Base-by-base conservation (phyloP, 2,113 vertebrate genomes). In the Ameiurus melas region DNA sequence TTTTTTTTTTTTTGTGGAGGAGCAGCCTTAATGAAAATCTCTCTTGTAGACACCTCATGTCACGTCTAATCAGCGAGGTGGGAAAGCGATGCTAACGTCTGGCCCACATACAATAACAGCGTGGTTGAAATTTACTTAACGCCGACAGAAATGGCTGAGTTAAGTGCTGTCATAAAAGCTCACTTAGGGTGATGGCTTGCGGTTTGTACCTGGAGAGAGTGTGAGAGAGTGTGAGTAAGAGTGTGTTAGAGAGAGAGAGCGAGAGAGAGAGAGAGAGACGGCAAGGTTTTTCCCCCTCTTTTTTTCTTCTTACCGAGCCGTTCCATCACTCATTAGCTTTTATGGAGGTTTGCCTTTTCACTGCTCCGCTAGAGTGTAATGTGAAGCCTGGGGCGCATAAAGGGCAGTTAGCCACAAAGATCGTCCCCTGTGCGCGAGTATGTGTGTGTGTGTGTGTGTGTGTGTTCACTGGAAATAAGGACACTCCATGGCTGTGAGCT, bases 251-350 rank as follows among this genome's bases (percentile, higher is more conserved):
- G 66, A 17, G 66, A 33, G 70, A 39, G 33, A 73, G 36, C 20
- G 33, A 43, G 70, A 43, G 71, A 39, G 70, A 39, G 36, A 27
- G 22, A 51, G 73, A 51, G 25, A 53, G 75, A 27, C 2, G n/a
- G 75, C 7, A 53, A 17, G 43, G 17, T 51, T 78, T 78, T 43
- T 75, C 12, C 7, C 58, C 20, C 12, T 10, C 3, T 43, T 70
- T 47, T 43, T 16, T 75, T 25, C 10, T 75, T 66, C 85, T 64
- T 55, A 62, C 55, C 25, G 19, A 82, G 84, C 43, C 39, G 75
- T 85, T 78, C 73, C 62, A 88, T 88, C 84, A 86, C 85, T 84
- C 80, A 79, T 84, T 90, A 84, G 87, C 39, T 90, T 88, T 88
- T 84, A 84, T 88, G 84, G 84, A 90, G 80, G 70, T 88, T 90